phyloP scores from a whole-genome alignment of 1,140 invertebrate species.

The Drosophila sproati region DNA sequence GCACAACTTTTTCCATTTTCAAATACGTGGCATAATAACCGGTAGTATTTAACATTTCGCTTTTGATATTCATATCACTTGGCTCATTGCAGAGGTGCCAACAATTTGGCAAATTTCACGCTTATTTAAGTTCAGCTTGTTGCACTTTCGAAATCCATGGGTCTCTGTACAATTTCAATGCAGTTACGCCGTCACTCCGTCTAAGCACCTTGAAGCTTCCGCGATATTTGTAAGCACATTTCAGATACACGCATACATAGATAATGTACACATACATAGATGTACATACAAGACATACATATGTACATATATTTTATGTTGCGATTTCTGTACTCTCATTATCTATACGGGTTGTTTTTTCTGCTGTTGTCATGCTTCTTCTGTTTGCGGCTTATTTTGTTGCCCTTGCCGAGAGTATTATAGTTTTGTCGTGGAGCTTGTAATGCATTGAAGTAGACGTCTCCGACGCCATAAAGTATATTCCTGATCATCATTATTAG shows the following conservation, averaged over 20 bases:
- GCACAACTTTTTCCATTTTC: neutral
- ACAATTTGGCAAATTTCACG: slow-evolving; percentile 64
- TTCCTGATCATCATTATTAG: too few species aligned
- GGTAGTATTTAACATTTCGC: slow-evolving; percentile 1
- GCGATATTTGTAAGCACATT: neutral
- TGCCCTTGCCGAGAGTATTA: neutral
- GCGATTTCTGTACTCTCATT: slow-evolving; percentile 58
- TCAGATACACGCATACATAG: neutral
- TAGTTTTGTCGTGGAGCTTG: too few species aligned
- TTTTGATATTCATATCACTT: slow-evolving; percentile 36
- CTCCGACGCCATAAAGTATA: too few species aligned
- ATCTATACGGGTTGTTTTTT: slow-evolving; percentile 34
- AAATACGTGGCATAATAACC: neutral
- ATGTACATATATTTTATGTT: slow-evolving; percentile 18
- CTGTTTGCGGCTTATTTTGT: slow-evolving; percentile 23
- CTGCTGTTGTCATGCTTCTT: slow-evolving; percentile 23
- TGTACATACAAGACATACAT: neutral
- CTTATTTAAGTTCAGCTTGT: slow-evolving; percentile 51
- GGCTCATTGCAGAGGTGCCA: neutral
- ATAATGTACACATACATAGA: neutral
- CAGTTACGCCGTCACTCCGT: slow-evolving; percentile 30
- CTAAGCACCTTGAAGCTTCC: slow-evolving; percentile 18
- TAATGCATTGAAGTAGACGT: too few species aligned
- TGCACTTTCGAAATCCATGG: slow-evolving; percentile 41
- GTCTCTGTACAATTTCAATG: slow-evolving; percentile 44